Evolutionary conservation across 2,113 vertebrate genomes (phyloP), one percentile per base, ranked within the genome.

Genomic region (Tenebrosternarchus preto): DNA sequence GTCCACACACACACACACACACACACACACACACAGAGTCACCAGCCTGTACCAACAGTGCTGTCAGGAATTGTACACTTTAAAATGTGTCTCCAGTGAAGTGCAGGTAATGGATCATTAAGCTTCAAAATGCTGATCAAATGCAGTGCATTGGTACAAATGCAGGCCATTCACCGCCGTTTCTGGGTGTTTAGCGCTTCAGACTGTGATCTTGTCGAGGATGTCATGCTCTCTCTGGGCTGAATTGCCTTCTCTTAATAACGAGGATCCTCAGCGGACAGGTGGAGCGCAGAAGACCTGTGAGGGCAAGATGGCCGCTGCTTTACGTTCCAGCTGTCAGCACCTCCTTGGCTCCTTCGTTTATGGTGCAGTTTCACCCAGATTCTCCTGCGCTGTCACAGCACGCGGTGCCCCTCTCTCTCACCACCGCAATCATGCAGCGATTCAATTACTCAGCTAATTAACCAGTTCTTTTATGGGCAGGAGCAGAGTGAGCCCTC

Each of bases 261-360:
- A 55, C 16, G 60, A 2, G 20, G 29, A 66, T n/a, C 27, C 46
- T 22, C 17, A n/a, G 36, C 56, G 8, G 27, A n/a, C 43, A 36
- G 75, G 36, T 31, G 39, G 61, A 56, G 27, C 20, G 15, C 24
- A 43, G 50, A n/a, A 5, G 3, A 50, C 25, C 7, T 20, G 22
- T 39, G 50, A 43, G 16, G 27, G 31, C 36, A 31, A 64, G 39
- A 31, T 5, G 22, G 29, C 43, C 0, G 53, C 64, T 43, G 76
- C 25, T 53, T 63, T 55, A 55, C 31, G 33, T 78, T 55, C n/a
- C 27, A 64, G 29, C 33, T 36, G 72, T 66, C 31, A 36, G 39
- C 77, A 73, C 53, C 56, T 64, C 20, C 73, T 70, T n/a, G 64
- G 25, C 60, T 16, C 27, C 6, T 61, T 70, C 43, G 39, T 64